Conservation (phyloP, 2,888 invertebrate genomes). For the Pachymerium ferrugineum region DNA sequence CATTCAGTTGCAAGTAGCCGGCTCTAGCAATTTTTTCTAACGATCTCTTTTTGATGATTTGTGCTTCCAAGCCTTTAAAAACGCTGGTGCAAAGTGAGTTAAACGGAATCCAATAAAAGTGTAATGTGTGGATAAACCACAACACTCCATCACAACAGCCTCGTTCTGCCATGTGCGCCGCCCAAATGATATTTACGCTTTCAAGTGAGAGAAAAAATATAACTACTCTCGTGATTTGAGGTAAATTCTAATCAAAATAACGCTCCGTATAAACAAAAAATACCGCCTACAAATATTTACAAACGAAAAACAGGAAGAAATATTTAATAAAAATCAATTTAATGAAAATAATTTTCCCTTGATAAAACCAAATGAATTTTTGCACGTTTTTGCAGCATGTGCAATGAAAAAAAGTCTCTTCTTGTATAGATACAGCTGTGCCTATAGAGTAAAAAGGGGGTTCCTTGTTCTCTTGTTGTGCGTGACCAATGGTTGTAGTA, state of each 20-base stretch:
- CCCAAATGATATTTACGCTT: background rate
- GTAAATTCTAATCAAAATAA: too few species aligned
- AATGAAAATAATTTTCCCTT: background rate
- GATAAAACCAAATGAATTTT: background rate
- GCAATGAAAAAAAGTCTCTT: too few species aligned
- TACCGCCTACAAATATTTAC: too few species aligned
- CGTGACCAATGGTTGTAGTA: background rate
- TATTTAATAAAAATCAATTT: background rate
- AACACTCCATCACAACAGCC: conserved; percentile 8
- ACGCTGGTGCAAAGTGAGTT: too few species aligned
- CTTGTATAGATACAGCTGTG: too few species aligned
- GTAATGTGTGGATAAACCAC: conserved; percentile 3
- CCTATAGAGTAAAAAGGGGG: background rate
- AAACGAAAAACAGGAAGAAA: background rate
- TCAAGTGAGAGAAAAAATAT: background rate
- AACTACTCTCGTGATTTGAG: too few species aligned
- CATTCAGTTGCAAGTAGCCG: too few species aligned
- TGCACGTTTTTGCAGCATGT: background rate
- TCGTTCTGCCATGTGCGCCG: conserved; percentile 4
- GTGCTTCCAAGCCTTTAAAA: conserved; percentile 1
- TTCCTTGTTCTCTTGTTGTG: conserved; percentile 3
- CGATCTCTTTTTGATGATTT: background rate
- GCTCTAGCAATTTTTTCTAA: background rate
- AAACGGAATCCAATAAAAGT: conserved; percentile 3
- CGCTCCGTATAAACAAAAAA: too few species aligned